Evolutionary conservation across 2,888 invertebrate genomes (phyloP).

Genomic region (Pterobdella sp.): DNA sequence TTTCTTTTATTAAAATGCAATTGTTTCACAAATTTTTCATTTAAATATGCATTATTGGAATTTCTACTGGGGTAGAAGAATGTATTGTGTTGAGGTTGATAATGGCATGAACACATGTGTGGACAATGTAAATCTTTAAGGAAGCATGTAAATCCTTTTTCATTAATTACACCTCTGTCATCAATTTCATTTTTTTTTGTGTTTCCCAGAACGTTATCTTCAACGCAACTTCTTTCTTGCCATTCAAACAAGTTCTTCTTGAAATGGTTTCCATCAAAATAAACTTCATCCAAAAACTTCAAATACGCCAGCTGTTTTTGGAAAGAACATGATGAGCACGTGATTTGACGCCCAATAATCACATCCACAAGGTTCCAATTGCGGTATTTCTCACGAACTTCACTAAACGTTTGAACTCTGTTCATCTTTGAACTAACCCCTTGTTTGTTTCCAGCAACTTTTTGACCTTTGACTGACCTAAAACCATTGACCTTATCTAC

Average conservation of each 20-base stretch:
- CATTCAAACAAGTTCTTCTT: constrained; percentile 5
- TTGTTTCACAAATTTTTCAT: no score
- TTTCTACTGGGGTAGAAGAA: no score
- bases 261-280: constrained; percentile 6
- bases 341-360: not conserved
- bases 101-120: not conserved
- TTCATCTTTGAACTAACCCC: no score
- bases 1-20: not conserved
- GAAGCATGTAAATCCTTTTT: not conserved
- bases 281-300: constrained; percentile 19
- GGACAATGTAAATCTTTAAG: constrained; percentile 1
- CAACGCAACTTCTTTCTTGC: constrained; percentile 4
- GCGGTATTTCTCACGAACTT: constrained; percentile 5
- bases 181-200: not conserved
- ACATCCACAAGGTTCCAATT: constrained; percentile 21
- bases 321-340: constrained; percentile 5
- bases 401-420: constrained; percentile 5
- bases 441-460: no score
- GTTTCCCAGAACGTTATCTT: not conserved
- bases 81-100: no score
- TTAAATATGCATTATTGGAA: no score
- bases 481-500: no score
- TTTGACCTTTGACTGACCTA: no score
- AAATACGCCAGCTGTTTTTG: constrained; percentile 17
- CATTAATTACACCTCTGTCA: not conserved